These are phyloP conservation scores for Quadriops clusia DNA, from an alignment of 2,888 invertebrate genomes.

Conservation along the genomic window DNA sequence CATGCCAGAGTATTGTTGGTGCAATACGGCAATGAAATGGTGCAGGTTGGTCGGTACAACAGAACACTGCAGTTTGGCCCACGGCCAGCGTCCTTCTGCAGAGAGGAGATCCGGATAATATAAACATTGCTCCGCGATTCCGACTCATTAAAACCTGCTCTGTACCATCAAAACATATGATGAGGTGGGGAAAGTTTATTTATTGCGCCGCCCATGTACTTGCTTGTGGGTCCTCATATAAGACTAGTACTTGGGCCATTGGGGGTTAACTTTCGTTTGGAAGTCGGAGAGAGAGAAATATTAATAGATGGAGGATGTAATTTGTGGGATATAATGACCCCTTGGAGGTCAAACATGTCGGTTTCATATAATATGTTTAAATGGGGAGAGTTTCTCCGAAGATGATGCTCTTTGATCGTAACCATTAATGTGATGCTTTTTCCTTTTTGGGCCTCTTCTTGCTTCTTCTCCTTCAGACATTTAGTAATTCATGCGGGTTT, in stretches of 20 bases:
- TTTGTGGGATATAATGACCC: slow-evolving; percentile 4
- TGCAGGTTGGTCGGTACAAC: slow-evolving; percentile 4
- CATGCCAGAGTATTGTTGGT: slow-evolving; percentile 11
- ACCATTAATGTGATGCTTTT: slow-evolving; percentile 1
- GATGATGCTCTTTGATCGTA: no score
- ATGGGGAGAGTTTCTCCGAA: no score
- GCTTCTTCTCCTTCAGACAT: no score
- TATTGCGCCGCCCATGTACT: no score
- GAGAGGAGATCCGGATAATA: slow-evolving; percentile 9
- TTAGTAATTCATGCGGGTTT: no score
- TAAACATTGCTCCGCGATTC: slow-evolving; percentile 9
- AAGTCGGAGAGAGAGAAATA: neutral
- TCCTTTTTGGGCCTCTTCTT: no score
- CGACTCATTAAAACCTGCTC: slow-evolving; percentile 10
- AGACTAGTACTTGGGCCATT: neutral
- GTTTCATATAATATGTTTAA: no score
- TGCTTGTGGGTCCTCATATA: neutral
- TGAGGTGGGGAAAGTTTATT: no score
- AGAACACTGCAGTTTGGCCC: slow-evolving; percentile 15
- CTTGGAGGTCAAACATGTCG: slow-evolving; percentile 6
- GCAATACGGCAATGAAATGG: slow-evolving; percentile 14
- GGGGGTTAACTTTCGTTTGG: neutral
- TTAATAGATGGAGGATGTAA: neutral
- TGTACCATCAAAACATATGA: slow-evolving; percentile 2
- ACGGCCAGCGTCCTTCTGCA: slow-evolving; percentile 16